Percentiles rank a stretch among this genome's conserved stretches.
Evolutionary conservation across 2,888 invertebrate genomes (phyloP).

Genomic region (Tethea ocularis): DNA sequence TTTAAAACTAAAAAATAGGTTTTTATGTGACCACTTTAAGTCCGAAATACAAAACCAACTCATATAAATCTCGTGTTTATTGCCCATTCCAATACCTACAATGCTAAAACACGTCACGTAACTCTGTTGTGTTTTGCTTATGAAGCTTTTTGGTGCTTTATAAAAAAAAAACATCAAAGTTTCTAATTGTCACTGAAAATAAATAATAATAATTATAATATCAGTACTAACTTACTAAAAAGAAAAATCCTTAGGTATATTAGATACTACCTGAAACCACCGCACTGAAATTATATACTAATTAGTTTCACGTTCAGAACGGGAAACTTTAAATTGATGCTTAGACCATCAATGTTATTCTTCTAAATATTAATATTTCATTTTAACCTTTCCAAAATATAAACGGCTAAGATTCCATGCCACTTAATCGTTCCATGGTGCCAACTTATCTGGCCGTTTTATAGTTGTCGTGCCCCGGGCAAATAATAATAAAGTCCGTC

Average conservation of each 20-base stretch:
- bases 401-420: conserved; percentile 16
- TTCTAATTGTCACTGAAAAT: too few species aligned
- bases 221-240: too few species aligned
- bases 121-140: conserved; percentile 49
- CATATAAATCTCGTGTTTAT: conserved; percentile 66
- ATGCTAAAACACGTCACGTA: conserved; percentile 55
- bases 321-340: too few species aligned
- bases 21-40: conserved; percentile 40
- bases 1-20: conserved; percentile 46
- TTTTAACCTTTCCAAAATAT: background rate
- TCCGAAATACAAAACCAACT: conserved; percentile 50
- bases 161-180: too few species aligned
- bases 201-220: too few species aligned
- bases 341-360: too few species aligned
- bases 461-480: conserved; percentile 61
- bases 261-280: too few species aligned
- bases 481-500: conserved; percentile 67
- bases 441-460: conserved; percentile 60
- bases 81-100: conserved; percentile 66
- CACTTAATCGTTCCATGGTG: conserved; percentile 35
- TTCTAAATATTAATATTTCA: background rate
- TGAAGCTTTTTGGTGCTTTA: conserved; percentile 36
- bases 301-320: too few species aligned
- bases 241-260: too few species aligned
- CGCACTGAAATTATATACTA: too few species aligned